Evolutionary conservation across 1,140 invertebrate genomes (phyloP), one percentile per base, ranked within the genome.

Genomic region (Bombus ignitus): DNA sequence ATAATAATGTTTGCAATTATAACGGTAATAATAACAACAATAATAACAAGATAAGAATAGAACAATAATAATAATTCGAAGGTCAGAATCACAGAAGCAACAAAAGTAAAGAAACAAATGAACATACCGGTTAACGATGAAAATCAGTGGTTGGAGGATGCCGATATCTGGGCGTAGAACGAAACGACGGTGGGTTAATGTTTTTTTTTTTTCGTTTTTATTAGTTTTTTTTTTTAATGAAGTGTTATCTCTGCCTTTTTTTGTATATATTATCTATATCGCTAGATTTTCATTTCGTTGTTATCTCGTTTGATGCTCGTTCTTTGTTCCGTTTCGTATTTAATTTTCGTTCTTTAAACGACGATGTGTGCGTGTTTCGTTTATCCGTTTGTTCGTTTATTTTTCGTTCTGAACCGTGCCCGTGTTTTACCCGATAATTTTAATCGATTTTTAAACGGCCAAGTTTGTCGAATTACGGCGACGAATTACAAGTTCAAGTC

Each of bases 101-200:
- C 85, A 87, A 94, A 94, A 95, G 90, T 94, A 93, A 95, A 95
- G 92, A 93, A 95, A 95, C 82, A 95, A 95, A 94, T 93, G 92
- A 94, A 95, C 94, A 94, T 95, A 95, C 94, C 94, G 93, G 92
- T 95, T 95, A 95, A 94, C 93, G 94, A 94, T 95, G 94, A 94
- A 95, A 95, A 95, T 94, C 94, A 94, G 94, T 93, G 93, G 92
- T 93, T 92, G 93, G 90, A 93, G 92, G 91, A 93, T 94, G 94
- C 93, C 93, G 94, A 93, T 89, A 91, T 88, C 92, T 94, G 93
- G 93, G 91, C 92, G 94, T 90, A 94, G 93, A 94, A 94, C 93
- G 91, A 90, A 92, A 93, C 94, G 92, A 92, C 93, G 92, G 83
- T 91, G 89, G 83, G 84, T 81, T 85, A 74, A 84, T 79, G 81